Conservation (phyloP, 2,797 vertebrate genomes). For the Distichodus sexfasciatus region DNA sequence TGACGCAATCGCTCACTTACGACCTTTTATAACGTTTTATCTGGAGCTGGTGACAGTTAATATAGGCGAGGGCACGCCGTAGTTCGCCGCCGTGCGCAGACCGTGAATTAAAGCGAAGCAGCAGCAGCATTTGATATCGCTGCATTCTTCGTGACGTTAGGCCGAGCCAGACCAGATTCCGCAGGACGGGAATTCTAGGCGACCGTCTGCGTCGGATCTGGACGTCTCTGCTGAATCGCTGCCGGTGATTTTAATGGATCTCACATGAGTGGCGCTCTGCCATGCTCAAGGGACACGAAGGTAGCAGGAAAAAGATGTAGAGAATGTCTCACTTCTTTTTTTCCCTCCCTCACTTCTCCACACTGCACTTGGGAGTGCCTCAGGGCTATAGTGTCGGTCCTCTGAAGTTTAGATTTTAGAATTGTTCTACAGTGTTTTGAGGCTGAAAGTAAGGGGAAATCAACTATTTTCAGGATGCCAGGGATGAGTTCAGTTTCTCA, state of each 20-base stretch:
- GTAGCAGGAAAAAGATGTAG: slow-evolving; percentile 7
- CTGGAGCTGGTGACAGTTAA: slow-evolving; percentile 12
- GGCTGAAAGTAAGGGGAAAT: neutral
- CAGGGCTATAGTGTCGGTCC: neutral
- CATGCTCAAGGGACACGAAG: neutral
- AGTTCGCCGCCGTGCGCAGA: slow-evolving; percentile 17
- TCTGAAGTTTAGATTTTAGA: neutral
- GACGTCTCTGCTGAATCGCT: neutral
- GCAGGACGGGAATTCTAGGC: slow-evolving; percentile 19
- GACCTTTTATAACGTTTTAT: slow-evolving; percentile 25
- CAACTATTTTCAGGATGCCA: neutral
- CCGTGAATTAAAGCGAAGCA: slow-evolving; percentile 26
- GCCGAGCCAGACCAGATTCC: slow-evolving; percentile 19
- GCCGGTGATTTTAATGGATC: slow-evolving; percentile 26
- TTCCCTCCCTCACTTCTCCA: neutral
- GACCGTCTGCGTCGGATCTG: slow-evolving; percentile 17
- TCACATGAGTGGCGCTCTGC: slow-evolving; percentile 21
- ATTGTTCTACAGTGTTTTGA: neutral
- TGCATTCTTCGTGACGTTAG: neutral
- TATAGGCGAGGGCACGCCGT: slow-evolving; percentile 16
- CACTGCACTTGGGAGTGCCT: no score
- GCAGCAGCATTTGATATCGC: slow-evolving; percentile 24
- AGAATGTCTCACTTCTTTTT: no score
- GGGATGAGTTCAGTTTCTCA: neutral
- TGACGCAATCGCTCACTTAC: slow-evolving; percentile 38